Conservation (phyloP, 2,888 invertebrate genomes). For the Petrolisthes manimaculis region DNA sequence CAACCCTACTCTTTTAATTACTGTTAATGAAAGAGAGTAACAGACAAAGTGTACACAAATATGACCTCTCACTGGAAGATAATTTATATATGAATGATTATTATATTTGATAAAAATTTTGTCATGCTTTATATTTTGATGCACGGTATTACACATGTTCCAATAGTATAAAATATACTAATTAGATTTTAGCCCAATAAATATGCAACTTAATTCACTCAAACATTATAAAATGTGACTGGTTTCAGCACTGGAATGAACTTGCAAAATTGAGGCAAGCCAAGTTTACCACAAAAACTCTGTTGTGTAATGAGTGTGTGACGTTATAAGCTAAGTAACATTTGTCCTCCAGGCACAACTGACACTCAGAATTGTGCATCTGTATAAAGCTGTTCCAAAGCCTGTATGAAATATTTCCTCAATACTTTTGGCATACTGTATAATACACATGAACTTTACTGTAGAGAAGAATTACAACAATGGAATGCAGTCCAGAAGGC, state of each 20-base stretch:
- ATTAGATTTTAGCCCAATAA: not conserved
- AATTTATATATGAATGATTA: too few species aligned
- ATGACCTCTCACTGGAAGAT: too few species aligned
- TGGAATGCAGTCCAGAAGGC: conserved; percentile 61
- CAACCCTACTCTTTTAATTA: too few species aligned
- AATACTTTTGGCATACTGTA: conserved; percentile 41
- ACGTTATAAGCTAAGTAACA: conserved; percentile 12
- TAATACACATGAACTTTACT: conserved; percentile 43
- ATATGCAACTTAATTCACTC: not conserved
- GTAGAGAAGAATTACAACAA: conserved; percentile 54
- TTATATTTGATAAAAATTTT: too few species aligned
- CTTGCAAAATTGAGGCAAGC: not conserved
- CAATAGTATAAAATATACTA: too few species aligned
- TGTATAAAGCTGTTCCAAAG: conserved; percentile 33
- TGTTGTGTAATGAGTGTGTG: conserved; percentile 11
- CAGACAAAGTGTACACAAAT: too few species aligned
- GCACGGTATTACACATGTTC: too few species aligned
- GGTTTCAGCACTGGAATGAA: not conserved
- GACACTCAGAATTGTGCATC: conserved; percentile 29
- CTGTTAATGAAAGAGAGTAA: too few species aligned
- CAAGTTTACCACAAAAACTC: conserved; percentile 1
- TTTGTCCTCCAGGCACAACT: conserved; percentile 9
- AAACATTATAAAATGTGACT: not conserved
- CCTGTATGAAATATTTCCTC: conserved; percentile 40
- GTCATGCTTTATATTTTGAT: too few species aligned